Evolutionary conservation across 2,113 vertebrate species (phyloP).

Genomic region (Gymnorhina tibicen): DNA sequence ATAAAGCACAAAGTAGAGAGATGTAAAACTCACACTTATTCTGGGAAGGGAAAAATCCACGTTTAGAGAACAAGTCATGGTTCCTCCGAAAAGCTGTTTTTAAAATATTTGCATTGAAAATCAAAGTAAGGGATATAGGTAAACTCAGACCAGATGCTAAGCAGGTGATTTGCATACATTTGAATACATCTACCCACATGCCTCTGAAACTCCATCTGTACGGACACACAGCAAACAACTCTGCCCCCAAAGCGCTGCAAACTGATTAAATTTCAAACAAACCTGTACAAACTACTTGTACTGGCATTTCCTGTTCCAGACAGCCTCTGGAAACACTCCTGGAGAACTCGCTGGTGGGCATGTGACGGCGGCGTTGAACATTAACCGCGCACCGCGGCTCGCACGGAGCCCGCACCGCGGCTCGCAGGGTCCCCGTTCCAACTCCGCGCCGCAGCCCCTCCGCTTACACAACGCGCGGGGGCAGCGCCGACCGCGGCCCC

Average conservation of each 20-base stretch:
- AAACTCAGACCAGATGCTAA: neutral
- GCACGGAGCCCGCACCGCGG: neutral
- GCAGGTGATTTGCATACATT: neutral
- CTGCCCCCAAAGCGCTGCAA: neutral
- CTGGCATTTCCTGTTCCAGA: constrained; percentile 63
- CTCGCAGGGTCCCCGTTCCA: neutral
- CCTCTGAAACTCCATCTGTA: neutral
- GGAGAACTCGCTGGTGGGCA: neutral
- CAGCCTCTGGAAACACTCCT: neutral
- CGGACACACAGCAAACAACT: neutral
- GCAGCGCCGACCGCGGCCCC: neutral
- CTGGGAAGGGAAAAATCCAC: neutral
- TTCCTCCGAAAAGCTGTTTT: neutral
- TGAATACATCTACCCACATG: neutral
- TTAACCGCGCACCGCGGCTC: neutral
- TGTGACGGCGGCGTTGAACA: constrained; percentile 15
- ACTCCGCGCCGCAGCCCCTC: neutral
- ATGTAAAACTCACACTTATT: neutral
- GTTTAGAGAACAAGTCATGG: neutral
- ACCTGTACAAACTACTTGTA: constrained; percentile 16
- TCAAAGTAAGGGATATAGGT: neutral
- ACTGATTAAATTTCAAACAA: neutral
- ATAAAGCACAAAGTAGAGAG: neutral
- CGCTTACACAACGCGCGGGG: neutral
- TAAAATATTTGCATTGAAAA: neutral